Evolutionary conservation across 2,797 vertebrate species (phyloP), one percentile per base, ranked within the genome.

Genomic region (Sciurus vulgaris): DNA sequence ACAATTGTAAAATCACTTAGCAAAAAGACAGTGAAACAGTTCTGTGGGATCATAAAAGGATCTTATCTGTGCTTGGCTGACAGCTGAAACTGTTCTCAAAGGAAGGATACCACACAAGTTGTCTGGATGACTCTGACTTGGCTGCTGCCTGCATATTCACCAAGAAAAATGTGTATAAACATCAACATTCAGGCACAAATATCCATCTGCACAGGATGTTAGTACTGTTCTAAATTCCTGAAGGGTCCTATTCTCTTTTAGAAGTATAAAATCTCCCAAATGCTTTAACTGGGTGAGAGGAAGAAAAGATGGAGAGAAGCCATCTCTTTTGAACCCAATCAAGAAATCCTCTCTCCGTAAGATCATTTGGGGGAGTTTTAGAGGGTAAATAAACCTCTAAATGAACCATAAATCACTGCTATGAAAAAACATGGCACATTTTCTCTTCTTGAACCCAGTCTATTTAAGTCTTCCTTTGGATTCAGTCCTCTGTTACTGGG

Each of bases 181-280:
- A 96, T 10, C 61, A 95, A 77, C 33, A 41, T 91, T 51, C 86
- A 88, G 70, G 94, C 94, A 74, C 93, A 92, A 96, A 92, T 30
- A 91, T 79, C 89, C 96, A 96, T 93, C 97, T 95, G 95, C 93
- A 96, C 96, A 97, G 96, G 96, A 97, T 95, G 89, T 76, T 65
- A 95, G 77, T 86, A 86, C 87, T 89, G 93, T 90, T 94, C 38
- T 90, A 90, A 89, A 92, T 78, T 70, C 89, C 94, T 96, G 41
- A 28, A 74, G 82, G 85, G 89, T 44, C 51, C 82, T 63, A 84
- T 44, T 94, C 49, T 82, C 87, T 91, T 70, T 78, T 7, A 76
- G 51, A 95, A 96, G 69, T n/a, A 86, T 24, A 95, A 89, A 95
- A 82, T 61, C 63, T 89, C 78, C 70, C 82, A 77, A 87, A 22